Conservation (phyloP, 2,888 invertebrate genomes). For the Synanthedon formicaeformis region DNA sequence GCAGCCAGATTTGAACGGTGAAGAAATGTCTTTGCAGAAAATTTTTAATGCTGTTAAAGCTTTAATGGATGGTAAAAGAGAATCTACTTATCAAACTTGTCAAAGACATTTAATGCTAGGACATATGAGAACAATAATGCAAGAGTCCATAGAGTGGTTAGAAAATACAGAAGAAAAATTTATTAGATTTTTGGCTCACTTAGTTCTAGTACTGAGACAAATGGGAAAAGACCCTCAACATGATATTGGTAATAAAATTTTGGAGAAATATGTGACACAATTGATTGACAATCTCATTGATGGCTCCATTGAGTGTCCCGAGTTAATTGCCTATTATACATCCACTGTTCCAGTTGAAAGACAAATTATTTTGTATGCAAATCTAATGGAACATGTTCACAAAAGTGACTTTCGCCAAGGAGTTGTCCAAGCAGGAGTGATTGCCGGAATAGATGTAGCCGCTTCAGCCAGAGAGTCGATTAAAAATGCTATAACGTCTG, state of each 20-base stretch:
- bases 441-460: constrained; percentile 84
- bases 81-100: constrained; percentile 78
- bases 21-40: constrained; percentile 51
- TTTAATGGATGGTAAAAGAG: constrained; percentile 67
- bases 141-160: constrained; percentile 77
- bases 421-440: constrained; percentile 78
- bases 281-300: constrained; percentile 72
- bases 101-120: constrained; percentile 90
- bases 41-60: constrained; percentile 57
- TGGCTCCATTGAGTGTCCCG: constrained; percentile 75
- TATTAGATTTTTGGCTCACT: constrained; percentile 85
- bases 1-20: constrained; percentile 42
- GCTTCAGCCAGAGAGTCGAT: constrained; percentile 88
- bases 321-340: constrained; percentile 87
- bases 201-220: constrained; percentile 84
- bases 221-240: constrained; percentile 80
- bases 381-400: constrained; percentile 76
- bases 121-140: constrained; percentile 79
- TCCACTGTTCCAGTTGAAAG: constrained; percentile 75
- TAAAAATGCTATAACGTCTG: constrained; percentile 73
- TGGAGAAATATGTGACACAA: constrained; percentile 79
- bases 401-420: constrained; percentile 74
- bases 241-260: constrained; percentile 79
- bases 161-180: constrained; percentile 68
- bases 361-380: constrained; percentile 73